phyloP scores from a whole-genome alignment of 1,140 invertebrate genomes.

The Parasteatoda tepidariorum region DNA sequence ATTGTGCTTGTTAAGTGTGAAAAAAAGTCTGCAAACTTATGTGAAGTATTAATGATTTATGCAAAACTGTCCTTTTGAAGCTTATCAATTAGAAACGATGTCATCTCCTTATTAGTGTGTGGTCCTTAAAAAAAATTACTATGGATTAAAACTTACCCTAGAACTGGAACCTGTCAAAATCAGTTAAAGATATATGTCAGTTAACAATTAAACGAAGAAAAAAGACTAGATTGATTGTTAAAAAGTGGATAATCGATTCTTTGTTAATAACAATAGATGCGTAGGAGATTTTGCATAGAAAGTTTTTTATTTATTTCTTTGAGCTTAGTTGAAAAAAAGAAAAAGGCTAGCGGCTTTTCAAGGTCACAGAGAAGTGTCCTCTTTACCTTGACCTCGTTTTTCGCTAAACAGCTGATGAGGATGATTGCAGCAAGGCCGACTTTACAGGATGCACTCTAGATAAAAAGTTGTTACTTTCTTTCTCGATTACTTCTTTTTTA shows the following conservation, averaged over 20 bases:
- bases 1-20: no score
- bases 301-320: neutral
- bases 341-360: constrained; percentile 16
- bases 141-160: no score
- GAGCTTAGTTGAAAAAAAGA: neutral
- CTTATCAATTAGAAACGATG: no score
- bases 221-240: no score
- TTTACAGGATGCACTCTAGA: neutral
- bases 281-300: constrained; percentile 11
- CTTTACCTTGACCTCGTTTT: constrained; percentile 47
- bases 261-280: constrained; percentile 18
- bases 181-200: no score
- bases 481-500: neutral
- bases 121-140: no score
- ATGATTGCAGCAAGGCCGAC: neutral
- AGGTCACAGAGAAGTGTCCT: constrained; percentile 24
- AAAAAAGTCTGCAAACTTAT: no score
- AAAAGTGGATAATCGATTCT: constrained; percentile 14
- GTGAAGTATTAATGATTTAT: no score
- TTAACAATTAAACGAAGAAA: no score
- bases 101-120: no score
- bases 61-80: no score
- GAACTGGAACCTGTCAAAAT: no score
- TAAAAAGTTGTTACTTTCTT: neutral
- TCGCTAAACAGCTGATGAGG: neutral